Evolutionary conservation across 2,113 vertebrate species (phyloP), one percentile per base, ranked within the genome.

Genomic region (Epinephelus cyanopodus): DNA sequence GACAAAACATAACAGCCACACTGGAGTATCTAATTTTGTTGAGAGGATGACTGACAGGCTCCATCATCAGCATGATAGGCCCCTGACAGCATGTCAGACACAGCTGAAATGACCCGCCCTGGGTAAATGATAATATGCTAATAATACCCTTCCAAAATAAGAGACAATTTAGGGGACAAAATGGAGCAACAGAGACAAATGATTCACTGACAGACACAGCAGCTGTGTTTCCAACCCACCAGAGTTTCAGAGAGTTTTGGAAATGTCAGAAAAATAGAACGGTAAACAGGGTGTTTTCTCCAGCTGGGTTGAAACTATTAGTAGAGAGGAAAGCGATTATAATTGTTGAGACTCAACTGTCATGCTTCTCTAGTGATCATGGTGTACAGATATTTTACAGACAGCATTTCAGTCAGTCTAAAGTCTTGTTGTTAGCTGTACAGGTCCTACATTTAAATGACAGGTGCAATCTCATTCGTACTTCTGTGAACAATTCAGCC

Each of bases 1-100:
- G 9, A 42, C 39, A 42, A 9, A 45, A 23, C 27, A 71, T 11
- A 57, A 66, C 73, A 77, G 25, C 56, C 77, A 71, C 65, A 76
- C 47, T 62, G 68, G 23, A 74, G 64, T 18, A 47, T 77, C 70
- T 82, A 72, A 86, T 86, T 89, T 74, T 77, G 72, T 50, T 54
- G 77, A 57, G 47, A 64, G 79, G 61, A 83, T 86, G 87, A 86
- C 45, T 86, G 87, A 83, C 73, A 83, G 80, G 68, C 75, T 89
- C 73, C 63, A 83, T 86, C 76, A 86, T 86, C 77, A 69, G 64
- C 74, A 15, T 79, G 70, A 82, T 88, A 21, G 74, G 65, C 15
- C 58, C 52, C 53, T 82, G 79, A 89, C 87, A 86, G 79, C 87
- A 60, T 74, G 76, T 85, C 87, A 78, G 45, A 67, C 64, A 71